A percentile compares a stretch with the other conserved stretches of the same genome.
These are phyloP conservation scores for Sinopyrophorus schimmeli DNA, from an alignment of 2,888 invertebrate genomes.

Conservation along the genomic window DNA sequence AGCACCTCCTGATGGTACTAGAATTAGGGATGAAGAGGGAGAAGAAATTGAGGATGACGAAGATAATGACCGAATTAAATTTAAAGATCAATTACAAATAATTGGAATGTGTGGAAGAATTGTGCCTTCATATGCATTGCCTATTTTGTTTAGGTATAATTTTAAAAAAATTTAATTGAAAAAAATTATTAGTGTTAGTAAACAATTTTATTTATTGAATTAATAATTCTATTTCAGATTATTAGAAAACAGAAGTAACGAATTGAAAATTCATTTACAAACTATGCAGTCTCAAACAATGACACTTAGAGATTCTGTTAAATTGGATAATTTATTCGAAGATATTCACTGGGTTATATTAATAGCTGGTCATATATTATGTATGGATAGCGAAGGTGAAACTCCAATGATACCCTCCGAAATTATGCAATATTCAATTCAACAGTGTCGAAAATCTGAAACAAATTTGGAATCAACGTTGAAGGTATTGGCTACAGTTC, in stretches of 20 bases:
- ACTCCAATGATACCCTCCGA: slow-evolving; percentile 67
- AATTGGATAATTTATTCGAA: slow-evolving; percentile 73
- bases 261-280: slow-evolving; percentile 48
- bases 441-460: slow-evolving; percentile 52
- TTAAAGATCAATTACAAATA: slow-evolving; percentile 72
- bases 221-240: slow-evolving; percentile 40
- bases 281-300: slow-evolving; percentile 51
- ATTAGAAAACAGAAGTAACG: slow-evolving; percentile 50
- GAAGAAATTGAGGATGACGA: slow-evolving; percentile 68
- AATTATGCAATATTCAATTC: slow-evolving; percentile 64
- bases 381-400: slow-evolving; percentile 70
- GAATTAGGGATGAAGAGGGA: slow-evolving; percentile 55
- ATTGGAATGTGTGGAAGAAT: slow-evolving; percentile 70
- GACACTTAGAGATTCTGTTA: slow-evolving; percentile 48
- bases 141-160: slow-evolving; percentile 63
- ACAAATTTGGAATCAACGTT: slow-evolving; percentile 49
- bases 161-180: too few species aligned
- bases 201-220: slow-evolving; percentile 5
- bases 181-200: too few species aligned
- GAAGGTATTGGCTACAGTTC: slow-evolving; percentile 47
- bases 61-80: slow-evolving; percentile 68
- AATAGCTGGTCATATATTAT: slow-evolving; percentile 70
- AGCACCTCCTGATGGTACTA: slow-evolving; percentile 77
- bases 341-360: slow-evolving; percentile 90
- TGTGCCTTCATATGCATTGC: slow-evolving; percentile 67